Base-by-base conservation (phyloP, 2,888 invertebrate species). In the Plebejus anna region DNA sequence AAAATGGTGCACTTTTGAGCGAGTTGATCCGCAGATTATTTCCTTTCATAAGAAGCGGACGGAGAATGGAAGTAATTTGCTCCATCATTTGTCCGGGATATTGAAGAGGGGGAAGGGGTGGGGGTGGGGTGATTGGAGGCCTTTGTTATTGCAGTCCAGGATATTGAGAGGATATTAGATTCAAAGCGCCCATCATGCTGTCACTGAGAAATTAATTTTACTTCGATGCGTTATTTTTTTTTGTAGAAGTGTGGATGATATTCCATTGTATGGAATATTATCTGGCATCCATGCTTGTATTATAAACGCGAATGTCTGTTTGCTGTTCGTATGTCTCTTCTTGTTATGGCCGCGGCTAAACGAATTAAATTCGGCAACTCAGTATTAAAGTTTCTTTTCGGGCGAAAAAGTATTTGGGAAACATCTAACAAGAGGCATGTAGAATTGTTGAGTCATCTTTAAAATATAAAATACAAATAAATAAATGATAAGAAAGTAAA, bases 21-120 rank as follows among this genome's bases (percentile, higher is more conserved):
- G 71, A 47, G 66, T 71, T 61, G 71, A 59, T 75, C 57, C n/a
- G 59, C 71, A 72, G 72, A 76, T 72, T 71, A 42, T 72, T 76
- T 76, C 42, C 72, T 76, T 57, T 55, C 71, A 71, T 61, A 76
- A 76, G 72, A 76, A 72, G 72, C 72, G 59, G 28, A 47, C 59
- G 28, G 42, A 72, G 57, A 76, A 59, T 57, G 59, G 71, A 32
- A 76, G 76, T 61, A 72, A 76, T 76, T 76, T 76, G 75, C 75
- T 77, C 51, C 76, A 71, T 76, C 57, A 72, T 42, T 59, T n/a
- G 57, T 55, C 42, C 57, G 36, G 38, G 42, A 71, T 57, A 76
- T 72, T 16, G 82, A 79, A 79, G 80, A 76, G 79, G 16, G 55
- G 4, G 51, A 4, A 3, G 77, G 81, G 81, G 79, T 81, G 79